Evolutionary conservation across 2,888 invertebrate species (phyloP).

Genomic region (Rhingia campestris): DNA sequence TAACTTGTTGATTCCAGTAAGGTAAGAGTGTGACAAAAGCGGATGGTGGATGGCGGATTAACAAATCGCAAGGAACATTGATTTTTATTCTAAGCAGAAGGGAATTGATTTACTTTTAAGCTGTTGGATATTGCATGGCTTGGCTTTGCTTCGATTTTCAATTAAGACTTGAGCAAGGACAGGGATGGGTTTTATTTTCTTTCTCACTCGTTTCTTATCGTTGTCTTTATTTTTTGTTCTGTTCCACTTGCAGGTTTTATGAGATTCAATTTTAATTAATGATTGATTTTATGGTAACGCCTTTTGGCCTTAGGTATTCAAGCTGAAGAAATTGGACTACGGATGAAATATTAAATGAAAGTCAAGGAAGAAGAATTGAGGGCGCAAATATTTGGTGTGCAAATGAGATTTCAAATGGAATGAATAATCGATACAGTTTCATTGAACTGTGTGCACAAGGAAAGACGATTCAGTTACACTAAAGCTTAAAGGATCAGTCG

Average conservation of each 20-base stretch:
- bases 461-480: too few species aligned
- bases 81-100: slow-evolving; percentile 60
- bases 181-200: not conserved
- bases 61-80: slow-evolving; percentile 68
- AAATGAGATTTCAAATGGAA: too few species aligned
- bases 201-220: too few species aligned
- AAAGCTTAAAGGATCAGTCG: too few species aligned
- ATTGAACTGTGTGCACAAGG: too few species aligned
- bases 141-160: slow-evolving; percentile 40
- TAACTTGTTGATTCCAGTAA: slow-evolving; percentile 73
- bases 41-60: slow-evolving; percentile 62
- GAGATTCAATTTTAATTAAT: slow-evolving; percentile 42
- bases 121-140: slow-evolving; percentile 6
- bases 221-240: too few species aligned
- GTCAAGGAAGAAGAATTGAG: too few species aligned
- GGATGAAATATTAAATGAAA: too few species aligned
- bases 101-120: slow-evolving; percentile 63
- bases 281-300: slow-evolving; percentile 15
- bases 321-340: not conserved
- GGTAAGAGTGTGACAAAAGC: slow-evolving; percentile 65
- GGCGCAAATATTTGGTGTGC: too few species aligned
- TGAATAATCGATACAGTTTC: too few species aligned
- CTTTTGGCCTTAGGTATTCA: not conserved
- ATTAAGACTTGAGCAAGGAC: slow-evolving; percentile 34
- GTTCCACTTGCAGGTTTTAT: not conserved